Evolutionary conservation across 2,113 vertebrate genomes (phyloP), one percentile per base, ranked within the genome.

Genomic region (Gallinago media): DNA sequence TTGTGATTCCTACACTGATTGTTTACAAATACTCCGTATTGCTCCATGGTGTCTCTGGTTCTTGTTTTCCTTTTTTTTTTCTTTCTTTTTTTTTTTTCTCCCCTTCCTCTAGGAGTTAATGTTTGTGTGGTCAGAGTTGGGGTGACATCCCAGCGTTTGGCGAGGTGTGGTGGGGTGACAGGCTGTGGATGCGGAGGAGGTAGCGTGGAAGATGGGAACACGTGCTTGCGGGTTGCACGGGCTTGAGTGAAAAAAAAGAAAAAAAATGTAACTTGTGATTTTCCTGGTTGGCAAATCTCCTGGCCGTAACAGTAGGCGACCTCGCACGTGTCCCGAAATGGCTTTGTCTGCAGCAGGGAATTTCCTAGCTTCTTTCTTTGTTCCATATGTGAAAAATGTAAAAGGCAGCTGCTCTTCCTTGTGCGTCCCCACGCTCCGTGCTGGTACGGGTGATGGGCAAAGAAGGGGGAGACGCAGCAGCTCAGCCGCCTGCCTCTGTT

Each of bases 101-200:
- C 18, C 19, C 46, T 17, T 17, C 44, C 16, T 14, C 55, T 34
- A 38, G 80, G 93, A 93, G 63, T 95, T 89, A n/a, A 44, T 18
- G 70, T 92, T 75, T 96, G 83, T 82, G 93, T 82, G 93, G 86
- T 94, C 73, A 71, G 91, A 81, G 77, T 75, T 92, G 26, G 85
- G 93, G 93, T 92, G 91, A 67, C 73, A 80, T 46, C 16, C 62
- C 44, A 40, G 72, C 5, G 0, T 66, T 82, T 29, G 80, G 84
- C 77, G 83, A 36, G 84, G 40, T 42, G 40, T 42, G 40, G 40
- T 42, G 62, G 66, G 71, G 94, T 58, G 76, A 36, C 38, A 46
- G 88, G 88, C 56, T 80, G 77, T 56, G 84, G 66, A 22, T 80
- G 77, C 55, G 84, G 66, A 22, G 47, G 94, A 94, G 93, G 93